phyloP scores from a whole-genome alignment of 2,888 invertebrate genomes.

The Nebria brevicollis region DNA sequence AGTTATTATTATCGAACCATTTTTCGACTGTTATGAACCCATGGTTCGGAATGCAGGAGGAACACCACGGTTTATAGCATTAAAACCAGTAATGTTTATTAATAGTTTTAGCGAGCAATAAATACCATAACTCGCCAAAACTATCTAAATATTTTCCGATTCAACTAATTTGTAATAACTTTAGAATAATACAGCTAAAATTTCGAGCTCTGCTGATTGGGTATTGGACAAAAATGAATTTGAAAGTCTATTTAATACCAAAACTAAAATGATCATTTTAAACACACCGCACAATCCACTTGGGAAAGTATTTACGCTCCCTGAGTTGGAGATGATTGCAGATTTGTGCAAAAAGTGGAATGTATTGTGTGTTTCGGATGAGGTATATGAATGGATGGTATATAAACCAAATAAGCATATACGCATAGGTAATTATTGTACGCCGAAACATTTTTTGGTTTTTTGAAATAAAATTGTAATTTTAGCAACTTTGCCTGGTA shows the following conservation, averaged over 20 bases:
- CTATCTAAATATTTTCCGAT: constrained; percentile 15
- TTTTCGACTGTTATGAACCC: constrained; percentile 97
- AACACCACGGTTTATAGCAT: constrained; percentile 84
- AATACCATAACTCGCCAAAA: not conserved
- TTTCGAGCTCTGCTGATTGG: constrained; percentile 86
- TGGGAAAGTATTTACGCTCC: constrained; percentile 84
- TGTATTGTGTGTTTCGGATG: constrained; percentile 92
- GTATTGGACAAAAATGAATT: constrained; percentile 85
- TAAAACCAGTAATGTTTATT: constrained; percentile 76
- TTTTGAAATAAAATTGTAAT: constrained; percentile 26
- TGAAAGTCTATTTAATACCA: constrained; percentile 79
- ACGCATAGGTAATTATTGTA: constrained; percentile 77
- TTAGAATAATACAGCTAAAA: constrained; percentile 60
- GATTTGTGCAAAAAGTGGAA: constrained; percentile 92
- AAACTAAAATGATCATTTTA: constrained; percentile 94
- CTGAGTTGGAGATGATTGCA: constrained; percentile 82
- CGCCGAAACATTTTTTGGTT: not conserved
- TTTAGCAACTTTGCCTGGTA: constrained; percentile 87
- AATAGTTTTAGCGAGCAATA: not conserved
- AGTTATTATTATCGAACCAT: constrained; percentile 97
- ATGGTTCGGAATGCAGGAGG: constrained; percentile 93
- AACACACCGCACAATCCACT: constrained; percentile 98
- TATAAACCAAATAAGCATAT: constrained; percentile 85
- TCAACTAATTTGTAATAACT: constrained; percentile 28
- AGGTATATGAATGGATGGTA: constrained; percentile 98